These are phyloP conservation scores for Embiotoca jacksoni DNA, from an alignment of 2,113 vertebrate genomes.

Conservation along the genomic window DNA sequence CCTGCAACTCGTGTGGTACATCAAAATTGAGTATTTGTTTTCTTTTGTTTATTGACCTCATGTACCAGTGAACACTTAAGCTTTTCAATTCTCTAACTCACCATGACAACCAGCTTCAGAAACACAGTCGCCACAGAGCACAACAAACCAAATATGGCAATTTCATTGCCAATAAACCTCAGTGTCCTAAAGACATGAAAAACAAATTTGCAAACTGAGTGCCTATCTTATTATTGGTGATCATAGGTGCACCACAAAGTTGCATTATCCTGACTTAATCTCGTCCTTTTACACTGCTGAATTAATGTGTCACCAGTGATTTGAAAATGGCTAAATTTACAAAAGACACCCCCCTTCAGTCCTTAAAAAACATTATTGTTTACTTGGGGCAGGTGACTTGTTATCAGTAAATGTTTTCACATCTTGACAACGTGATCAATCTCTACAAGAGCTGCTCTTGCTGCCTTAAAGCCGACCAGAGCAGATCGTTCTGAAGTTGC, in stretches of 20 bases:
- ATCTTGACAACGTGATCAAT: slow-evolving; percentile 21
- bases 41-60: not conserved
- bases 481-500: slow-evolving; percentile 20
- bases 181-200: not conserved
- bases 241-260: no score
- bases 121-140: no score
- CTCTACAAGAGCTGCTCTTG: slow-evolving; percentile 10
- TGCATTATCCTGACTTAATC: not conserved
- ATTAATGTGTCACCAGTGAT: not conserved
- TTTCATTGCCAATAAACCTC: not conserved
- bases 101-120: no score
- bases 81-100: no score
- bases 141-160: not conserved
- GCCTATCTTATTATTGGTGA: no score
- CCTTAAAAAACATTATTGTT: slow-evolving; percentile 11
- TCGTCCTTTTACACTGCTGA: not conserved
- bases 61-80: not conserved
- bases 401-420: slow-evolving; percentile 36
- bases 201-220: no score
- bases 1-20: no score
- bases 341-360: not conserved
- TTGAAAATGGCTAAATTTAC: not conserved
- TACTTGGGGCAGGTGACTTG: slow-evolving; percentile 13
- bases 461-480: slow-evolving; percentile 14
- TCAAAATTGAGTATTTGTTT: no score